A percentile compares a stretch with the other conserved stretches of the same genome.
Evolutionary conservation across 1,140 invertebrate species (phyloP).

Genomic region (Metopolophium dirhodum): DNA sequence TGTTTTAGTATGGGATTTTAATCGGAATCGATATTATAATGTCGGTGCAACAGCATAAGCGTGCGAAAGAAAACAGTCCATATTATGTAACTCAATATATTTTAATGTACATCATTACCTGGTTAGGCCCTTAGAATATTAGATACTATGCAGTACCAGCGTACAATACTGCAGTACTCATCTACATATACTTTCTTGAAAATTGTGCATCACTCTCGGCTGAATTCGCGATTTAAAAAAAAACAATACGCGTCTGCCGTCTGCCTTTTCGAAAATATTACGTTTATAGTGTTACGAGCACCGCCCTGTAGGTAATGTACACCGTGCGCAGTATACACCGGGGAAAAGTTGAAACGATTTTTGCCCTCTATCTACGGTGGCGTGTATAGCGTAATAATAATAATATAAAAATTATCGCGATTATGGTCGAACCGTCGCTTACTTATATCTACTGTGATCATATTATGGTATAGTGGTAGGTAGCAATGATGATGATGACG

Average conservation of each 20-base stretch:
- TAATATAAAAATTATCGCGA: not conserved
- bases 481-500: conserved; percentile 4
- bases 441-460: not conserved
- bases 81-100: too few relatives aligned
- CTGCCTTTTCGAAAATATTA: not conserved
- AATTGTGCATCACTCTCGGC: not conserved
- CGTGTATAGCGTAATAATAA: not conserved
- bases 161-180: not conserved
- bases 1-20: too few relatives aligned
- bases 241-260: not conserved
- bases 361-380: not conserved
- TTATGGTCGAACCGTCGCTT: not conserved
- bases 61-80: too few relatives aligned
- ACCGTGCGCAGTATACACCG: too few relatives aligned
- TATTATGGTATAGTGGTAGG: not conserved
- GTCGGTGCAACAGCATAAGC: not conserved
- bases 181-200: not conserved
- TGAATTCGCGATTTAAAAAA: not conserved
- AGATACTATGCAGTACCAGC: too few relatives aligned
- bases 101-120: too few relatives aligned
- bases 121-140: too few relatives aligned
- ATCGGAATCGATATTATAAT: too few relatives aligned
- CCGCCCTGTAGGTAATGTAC: not conserved
- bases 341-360: not conserved
- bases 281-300: not conserved